phyloP scores from a whole-genome alignment of 2,888 invertebrate genomes.

The Drosophila setosimentum region DNA sequence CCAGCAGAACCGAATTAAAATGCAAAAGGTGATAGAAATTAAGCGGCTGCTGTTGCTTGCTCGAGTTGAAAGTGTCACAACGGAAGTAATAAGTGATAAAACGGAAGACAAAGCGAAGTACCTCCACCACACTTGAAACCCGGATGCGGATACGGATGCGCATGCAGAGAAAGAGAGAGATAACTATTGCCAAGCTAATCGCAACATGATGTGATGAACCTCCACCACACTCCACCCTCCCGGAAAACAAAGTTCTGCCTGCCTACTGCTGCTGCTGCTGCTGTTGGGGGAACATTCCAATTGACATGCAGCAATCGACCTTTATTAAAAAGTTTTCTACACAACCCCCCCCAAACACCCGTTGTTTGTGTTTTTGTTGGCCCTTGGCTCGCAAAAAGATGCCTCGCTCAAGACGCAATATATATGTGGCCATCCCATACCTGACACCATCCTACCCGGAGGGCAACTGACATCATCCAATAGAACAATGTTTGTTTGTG shows the following conservation, averaged over 20 bases:
- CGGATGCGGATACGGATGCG: slow-evolving; percentile 71
- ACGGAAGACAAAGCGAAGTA: slow-evolving; percentile 71
- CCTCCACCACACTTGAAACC: slow-evolving; percentile 50
- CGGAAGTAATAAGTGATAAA: slow-evolving; percentile 82
- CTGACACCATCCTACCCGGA: slow-evolving; percentile 24
- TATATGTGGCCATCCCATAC: slow-evolving; percentile 55
- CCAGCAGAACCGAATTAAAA: slow-evolving; percentile 57
- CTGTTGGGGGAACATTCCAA: slow-evolving; percentile 55
- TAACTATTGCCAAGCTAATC: slow-evolving; percentile 77
- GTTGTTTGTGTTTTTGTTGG: slow-evolving; percentile 34
- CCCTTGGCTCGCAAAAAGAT: slow-evolving; percentile 61
- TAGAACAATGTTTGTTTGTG: slow-evolving; percentile 80
- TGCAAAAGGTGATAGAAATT: slow-evolving; percentile 73
- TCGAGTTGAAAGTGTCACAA: slow-evolving; percentile 55
- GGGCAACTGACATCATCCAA: slow-evolving; percentile 64
- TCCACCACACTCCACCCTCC: background rate
- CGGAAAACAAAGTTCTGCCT: slow-evolving; percentile 20
- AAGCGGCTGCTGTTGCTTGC: slow-evolving; percentile 35
- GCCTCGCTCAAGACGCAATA: slow-evolving; percentile 77
- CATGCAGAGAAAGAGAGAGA: slow-evolving; percentile 24
- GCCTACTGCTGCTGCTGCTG: slow-evolving; percentile 12
- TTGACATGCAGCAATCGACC: slow-evolving; percentile 82
- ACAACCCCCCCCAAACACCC: slow-evolving; percentile 3
- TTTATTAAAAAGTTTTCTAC: slow-evolving; percentile 79
- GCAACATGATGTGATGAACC: slow-evolving; percentile 58